These are phyloP conservation scores for Rotaria magnacalcarata DNA, from an alignment of 2,888 invertebrate genomes.

Conservation along the genomic window DNA sequence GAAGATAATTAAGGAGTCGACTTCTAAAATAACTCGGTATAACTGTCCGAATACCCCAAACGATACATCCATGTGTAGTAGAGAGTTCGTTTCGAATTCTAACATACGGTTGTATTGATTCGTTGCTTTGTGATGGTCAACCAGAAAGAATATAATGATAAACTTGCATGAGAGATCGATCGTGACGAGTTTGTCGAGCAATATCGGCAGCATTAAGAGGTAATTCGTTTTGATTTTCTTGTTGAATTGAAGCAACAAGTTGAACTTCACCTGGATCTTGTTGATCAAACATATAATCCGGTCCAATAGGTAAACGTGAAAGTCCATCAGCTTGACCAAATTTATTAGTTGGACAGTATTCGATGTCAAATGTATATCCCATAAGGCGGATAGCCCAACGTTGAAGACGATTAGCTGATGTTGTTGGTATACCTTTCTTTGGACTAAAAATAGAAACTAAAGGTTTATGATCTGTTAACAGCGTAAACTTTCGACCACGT, in stretches of 20 bases:
- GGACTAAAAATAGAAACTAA: conserved; percentile 55
- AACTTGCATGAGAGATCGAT: not conserved
- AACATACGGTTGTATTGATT: not conserved
- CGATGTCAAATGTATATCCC: conserved; percentile 53
- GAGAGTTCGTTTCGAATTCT: not conserved
- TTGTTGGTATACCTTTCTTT: conserved; percentile 50
- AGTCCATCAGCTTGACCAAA: conserved; percentile 54
- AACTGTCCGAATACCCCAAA: not conserved
- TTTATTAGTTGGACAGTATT: conserved; percentile 50
- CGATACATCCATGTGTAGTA: not conserved
- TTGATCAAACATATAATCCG: not conserved
- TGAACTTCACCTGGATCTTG: not conserved
- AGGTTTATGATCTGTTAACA: conserved; percentile 58
- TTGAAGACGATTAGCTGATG: conserved; percentile 51
- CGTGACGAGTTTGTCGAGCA: not conserved
- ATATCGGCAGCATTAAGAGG: not conserved
- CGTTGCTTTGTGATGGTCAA: not conserved
- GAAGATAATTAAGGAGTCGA: not conserved
- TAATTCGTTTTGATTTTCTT: not conserved
- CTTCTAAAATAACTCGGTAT: not conserved
- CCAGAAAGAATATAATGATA: not conserved
- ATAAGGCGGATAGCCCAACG: conserved; percentile 52
- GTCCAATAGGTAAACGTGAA: conserved; percentile 50
- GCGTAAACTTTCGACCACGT: conserved; percentile 57
- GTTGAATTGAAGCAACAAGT: not conserved